Conservation (phyloP, 1,140 invertebrate genomes). For the Zaprionus africanus region DNA sequence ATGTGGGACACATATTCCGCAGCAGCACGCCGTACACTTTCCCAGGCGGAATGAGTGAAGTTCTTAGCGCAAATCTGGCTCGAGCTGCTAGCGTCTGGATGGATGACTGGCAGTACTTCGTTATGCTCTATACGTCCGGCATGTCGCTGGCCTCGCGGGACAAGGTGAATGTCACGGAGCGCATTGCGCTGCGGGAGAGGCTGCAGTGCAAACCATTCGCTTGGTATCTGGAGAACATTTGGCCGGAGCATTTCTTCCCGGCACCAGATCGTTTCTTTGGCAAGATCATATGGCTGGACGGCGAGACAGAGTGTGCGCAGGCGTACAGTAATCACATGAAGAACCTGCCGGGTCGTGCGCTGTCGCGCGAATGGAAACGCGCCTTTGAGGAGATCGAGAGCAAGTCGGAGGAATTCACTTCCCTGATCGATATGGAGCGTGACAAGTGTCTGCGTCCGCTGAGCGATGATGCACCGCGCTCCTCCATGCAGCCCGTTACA, state of each 20-base stretch:
- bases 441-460: slow-evolving; percentile 74
- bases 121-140: slow-evolving; percentile 86
- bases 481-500: slow-evolving; percentile 85
- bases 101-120: slow-evolving; percentile 97
- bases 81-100: slow-evolving; percentile 96
- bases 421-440: slow-evolving; percentile 70
- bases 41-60: slow-evolving; percentile 93
- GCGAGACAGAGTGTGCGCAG: slow-evolving; percentile 70
- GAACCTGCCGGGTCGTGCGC: slow-evolving; percentile 60
- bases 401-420: slow-evolving; percentile 60
- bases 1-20: slow-evolving; percentile 99
- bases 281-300: slow-evolving; percentile 86
- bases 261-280: slow-evolving; percentile 93
- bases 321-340: slow-evolving; percentile 77
- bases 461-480: slow-evolving; percentile 62
- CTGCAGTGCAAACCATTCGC: slow-evolving; percentile 95
- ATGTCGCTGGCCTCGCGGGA: slow-evolving; percentile 86
- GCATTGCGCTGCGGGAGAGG: slow-evolving; percentile 90
- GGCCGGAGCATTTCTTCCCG: slow-evolving; percentile 96
- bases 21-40: slow-evolving; percentile 97
- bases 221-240: slow-evolving; percentile 98
- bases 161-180: slow-evolving; percentile 84
- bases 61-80: slow-evolving; percentile 94
- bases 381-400: slow-evolving; percentile 73
- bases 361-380: slow-evolving; percentile 72